These are phyloP conservation scores for Villa cingulata DNA, from an alignment of 2,888 invertebrate genomes.

Conservation along the genomic window DNA sequence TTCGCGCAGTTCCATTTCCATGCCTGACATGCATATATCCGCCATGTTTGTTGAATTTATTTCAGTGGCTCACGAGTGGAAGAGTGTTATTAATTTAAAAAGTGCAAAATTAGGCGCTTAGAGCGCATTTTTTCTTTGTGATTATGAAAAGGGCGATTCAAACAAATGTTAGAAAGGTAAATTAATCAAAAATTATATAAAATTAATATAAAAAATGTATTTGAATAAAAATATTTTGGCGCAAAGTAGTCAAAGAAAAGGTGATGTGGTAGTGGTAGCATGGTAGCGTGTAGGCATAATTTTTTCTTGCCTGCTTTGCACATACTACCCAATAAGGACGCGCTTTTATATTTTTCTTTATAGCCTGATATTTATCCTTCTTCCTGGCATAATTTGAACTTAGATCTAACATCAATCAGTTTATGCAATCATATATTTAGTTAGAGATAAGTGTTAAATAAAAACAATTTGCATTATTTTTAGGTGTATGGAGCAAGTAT, in stretches of 20 bases:
- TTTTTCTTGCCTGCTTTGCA: neutral
- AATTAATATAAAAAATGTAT: slow-evolving; percentile 1
- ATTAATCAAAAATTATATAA: slow-evolving; percentile 5
- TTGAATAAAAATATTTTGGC: slow-evolving; percentile 10
- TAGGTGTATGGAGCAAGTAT: slow-evolving; percentile 11
- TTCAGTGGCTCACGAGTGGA: slow-evolving; percentile 13
- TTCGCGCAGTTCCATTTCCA: too few species aligned
- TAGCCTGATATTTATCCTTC: neutral
- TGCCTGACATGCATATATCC: slow-evolving; percentile 4
- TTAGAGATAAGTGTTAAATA: neutral
- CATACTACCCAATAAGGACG: slow-evolving; percentile 8
- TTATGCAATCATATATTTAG: too few species aligned
- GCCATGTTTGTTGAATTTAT: slow-evolving; percentile 16
- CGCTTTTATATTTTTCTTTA: slow-evolving; percentile 6
- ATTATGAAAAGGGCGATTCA: slow-evolving; percentile 16
- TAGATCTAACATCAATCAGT: neutral
- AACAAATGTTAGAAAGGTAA: slow-evolving; percentile 16
- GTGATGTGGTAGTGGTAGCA: too few species aligned
- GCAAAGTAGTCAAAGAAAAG: neutral
- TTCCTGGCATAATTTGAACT: neutral
- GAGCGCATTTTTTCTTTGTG: slow-evolving; percentile 7
- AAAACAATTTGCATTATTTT: slow-evolving; percentile 2
- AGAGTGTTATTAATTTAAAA: slow-evolving; percentile 9
- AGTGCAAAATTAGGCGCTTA: slow-evolving; percentile 8
- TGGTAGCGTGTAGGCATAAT: neutral